Base-by-base conservation (phyloP, 2,888 invertebrate genomes). In the Synanthedon andrenaeformis region DNA sequence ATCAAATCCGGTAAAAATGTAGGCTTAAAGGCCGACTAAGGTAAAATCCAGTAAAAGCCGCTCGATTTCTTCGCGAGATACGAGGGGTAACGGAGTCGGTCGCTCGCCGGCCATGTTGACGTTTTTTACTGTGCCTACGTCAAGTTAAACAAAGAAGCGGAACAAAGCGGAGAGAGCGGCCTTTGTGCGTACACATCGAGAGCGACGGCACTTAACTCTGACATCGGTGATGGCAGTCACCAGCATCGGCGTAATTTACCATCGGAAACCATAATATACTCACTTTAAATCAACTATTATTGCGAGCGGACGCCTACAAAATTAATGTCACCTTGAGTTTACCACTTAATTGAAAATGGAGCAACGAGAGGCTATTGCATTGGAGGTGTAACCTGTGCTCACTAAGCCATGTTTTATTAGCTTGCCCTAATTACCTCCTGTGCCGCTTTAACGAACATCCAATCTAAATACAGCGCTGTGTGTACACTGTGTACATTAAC, bases 101-200 rank as follows among this genome's bases (percentile, higher is more conserved):
- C 35, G 35, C 63, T 65, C 65, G 64, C 65, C 65, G 64, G 63
- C 61, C 62, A 63, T 67, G 70, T 72, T 71, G 61, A 68, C 72
- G 71, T 74, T 82, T 82, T 83, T 82, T 66, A 63, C 62, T 59
- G 66, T 66, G 70, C 72, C 75, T 75, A 69, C 74, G 74, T 78
- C 76, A 76, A 77, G 71, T 70, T 77, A 79, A 79, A 86, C 85
- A 85, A 86, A 83, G 81, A 81, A 71, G 77, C 79, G 78, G 51
- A 82, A 86, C 84, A 86, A 84, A 81, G 82, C 77, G 70, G 79
- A 76, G 80, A 84, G 83, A 82, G 79, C 75, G 67, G 80, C 76
- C 78, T 83, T 84, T 85, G 82, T 82, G 74, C 68, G 71, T 76
- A 74, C 72, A 77, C 70, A 75, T 72, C 62, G 72, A 78, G 77